phyloP scores from a whole-genome alignment of 2,888 invertebrate genomes.

The Megalurothrips usitatus region DNA sequence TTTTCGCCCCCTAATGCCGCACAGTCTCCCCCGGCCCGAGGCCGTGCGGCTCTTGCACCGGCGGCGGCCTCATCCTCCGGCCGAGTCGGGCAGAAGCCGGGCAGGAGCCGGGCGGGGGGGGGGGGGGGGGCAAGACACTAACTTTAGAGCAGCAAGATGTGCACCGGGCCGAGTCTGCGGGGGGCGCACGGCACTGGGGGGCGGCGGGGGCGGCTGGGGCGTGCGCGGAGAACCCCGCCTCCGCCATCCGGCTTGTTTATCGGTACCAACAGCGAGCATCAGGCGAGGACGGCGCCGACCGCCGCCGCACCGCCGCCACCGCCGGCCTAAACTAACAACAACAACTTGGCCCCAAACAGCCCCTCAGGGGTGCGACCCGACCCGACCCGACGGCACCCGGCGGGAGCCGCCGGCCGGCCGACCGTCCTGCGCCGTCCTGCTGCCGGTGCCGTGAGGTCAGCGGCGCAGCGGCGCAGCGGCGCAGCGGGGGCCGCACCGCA shows the following conservation, averaged over 20 bases:
- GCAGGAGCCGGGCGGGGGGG: neutral
- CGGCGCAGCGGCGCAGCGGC: too few relatives aligned
- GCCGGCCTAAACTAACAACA: neutral
- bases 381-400: neutral
- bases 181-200: too few relatives aligned
- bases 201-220: too few relatives aligned
- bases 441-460: too few relatives aligned
- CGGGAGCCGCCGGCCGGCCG: too few relatives aligned
- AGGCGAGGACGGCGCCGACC: neutral
- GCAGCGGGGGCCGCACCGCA: too few relatives aligned
- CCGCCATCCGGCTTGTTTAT: neutral
- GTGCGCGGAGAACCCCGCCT: neutral
- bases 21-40: too few relatives aligned
- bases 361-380: neutral
- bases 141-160: neutral
- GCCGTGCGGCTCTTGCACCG: too few relatives aligned
- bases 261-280: conserved; percentile 7
- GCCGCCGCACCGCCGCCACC: neutral
- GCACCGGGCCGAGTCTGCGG: too few relatives aligned
- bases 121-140: neutral
- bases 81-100: neutral
- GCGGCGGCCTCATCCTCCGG: too few relatives aligned
- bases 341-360: neutral
- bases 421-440: too few relatives aligned
- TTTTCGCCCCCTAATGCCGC: too few relatives aligned